These are phyloP conservation scores for Meloe dianella DNA, from an alignment of 2,888 invertebrate species.

Conservation along the genomic window DNA sequence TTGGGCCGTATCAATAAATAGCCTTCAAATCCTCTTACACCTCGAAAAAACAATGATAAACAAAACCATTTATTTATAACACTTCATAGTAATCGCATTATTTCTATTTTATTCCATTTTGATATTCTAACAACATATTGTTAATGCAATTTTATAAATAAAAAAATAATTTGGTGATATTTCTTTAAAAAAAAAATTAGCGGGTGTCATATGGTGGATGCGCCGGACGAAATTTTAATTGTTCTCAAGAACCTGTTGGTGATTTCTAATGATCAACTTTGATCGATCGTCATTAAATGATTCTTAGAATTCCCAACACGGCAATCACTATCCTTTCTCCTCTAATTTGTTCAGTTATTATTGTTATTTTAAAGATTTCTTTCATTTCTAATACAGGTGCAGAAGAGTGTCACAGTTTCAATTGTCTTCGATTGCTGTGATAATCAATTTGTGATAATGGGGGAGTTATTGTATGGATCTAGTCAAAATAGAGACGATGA, in stretches of 20 bases:
- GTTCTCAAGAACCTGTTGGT: neutral
- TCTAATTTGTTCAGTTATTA: too few species aligned
- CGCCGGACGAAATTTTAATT: neutral
- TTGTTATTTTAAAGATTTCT: too few species aligned
- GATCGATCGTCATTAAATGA: neutral
- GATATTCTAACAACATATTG: too few species aligned
- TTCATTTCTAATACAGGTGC: neutral
- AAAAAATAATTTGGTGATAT: too few species aligned
- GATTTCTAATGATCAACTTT: too few species aligned
- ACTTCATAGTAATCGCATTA: neutral
- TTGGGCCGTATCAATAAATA: neutral
- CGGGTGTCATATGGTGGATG: neutral
- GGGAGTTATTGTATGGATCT: neutral
- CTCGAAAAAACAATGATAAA: neutral
- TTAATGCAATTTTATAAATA: too few species aligned
- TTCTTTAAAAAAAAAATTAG: too few species aligned
- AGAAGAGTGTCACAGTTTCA: neutral
- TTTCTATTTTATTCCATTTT: too few species aligned
- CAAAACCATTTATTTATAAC: neutral
- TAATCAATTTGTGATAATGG: neutral
- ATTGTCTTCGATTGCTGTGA: neutral
- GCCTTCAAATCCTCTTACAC: neutral
- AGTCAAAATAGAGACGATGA: constrained; percentile 22
- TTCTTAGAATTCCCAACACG: neutral
- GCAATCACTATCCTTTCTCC: neutral